Conservation (phyloP, 2,113 vertebrate genomes). For the Cichladusa arquata region DNA sequence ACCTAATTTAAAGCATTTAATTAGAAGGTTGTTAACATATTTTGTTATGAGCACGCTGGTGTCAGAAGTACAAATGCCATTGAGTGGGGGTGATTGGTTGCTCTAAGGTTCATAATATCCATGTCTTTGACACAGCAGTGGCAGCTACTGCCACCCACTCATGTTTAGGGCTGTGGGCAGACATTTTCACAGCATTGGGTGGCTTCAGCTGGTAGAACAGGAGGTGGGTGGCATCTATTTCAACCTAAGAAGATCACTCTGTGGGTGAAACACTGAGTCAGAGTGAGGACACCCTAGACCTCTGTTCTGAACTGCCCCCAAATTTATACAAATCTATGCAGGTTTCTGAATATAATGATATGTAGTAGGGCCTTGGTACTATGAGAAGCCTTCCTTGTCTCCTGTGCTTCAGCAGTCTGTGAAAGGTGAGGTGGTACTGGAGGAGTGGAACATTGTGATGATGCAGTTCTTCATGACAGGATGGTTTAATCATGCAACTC, state of each 20-base stretch:
- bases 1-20: constrained; percentile 54
- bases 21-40: constrained; percentile 25
- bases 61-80: background rate
- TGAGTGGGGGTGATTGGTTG: background rate
- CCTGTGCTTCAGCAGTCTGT: background rate
- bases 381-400: background rate
- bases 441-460: background rate
- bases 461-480: background rate
- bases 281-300: background rate
- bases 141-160: background rate
- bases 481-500: background rate
- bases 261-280: background rate
- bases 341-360: background rate
- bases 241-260: background rate
- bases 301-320: background rate
- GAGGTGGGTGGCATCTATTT: background rate
- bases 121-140: background rate
- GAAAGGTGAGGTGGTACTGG: background rate
- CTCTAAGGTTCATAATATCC: background rate
- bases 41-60: background rate
- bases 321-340: background rate
- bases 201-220: background rate
- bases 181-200: background rate
- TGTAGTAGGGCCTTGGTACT: background rate
- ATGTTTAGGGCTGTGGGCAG: background rate